Evolutionary conservation across 2,113 vertebrate species (phyloP).

Genomic region (Ictalurus furcatus): DNA sequence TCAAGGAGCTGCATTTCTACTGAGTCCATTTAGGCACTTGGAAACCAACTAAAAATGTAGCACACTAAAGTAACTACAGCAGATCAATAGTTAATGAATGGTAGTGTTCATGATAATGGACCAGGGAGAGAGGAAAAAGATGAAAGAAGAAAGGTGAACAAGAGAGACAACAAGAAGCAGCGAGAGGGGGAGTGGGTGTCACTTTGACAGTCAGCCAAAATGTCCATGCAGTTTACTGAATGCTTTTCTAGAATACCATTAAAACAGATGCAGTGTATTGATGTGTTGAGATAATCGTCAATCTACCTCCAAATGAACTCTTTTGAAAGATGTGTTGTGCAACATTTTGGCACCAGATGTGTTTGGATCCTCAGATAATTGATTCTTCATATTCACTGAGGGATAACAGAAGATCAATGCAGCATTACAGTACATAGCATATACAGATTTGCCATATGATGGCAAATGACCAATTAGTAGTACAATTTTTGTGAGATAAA

Average conservation of each 20-base stretch:
- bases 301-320: neutral
- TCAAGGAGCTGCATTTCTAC: neutral
- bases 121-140: conserved; percentile 11
- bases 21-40: neutral
- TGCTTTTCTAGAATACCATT: neutral
- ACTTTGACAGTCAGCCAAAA: neutral
- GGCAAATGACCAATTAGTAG: neutral
- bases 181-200: neutral
- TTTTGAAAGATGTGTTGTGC: neutral
- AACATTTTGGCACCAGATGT: neutral
- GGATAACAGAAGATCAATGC: neutral
- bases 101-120: conserved; percentile 45
- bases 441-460: neutral
- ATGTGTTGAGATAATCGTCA: neutral
- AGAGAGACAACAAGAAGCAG: neutral
- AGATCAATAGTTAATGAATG: conserved; percentile 56
- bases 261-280: conserved; percentile 4
- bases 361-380: neutral
- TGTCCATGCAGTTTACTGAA: conserved; percentile 9
- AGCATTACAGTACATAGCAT: neutral
- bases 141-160: neutral
- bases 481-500: neutral
- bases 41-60: conserved; percentile 1
- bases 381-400: neutral
- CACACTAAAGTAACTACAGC: conserved; percentile 26